Evolutionary conservation across 1,140 invertebrate species (phyloP).

Genomic region (Lordiphosa clarofinis): DNA sequence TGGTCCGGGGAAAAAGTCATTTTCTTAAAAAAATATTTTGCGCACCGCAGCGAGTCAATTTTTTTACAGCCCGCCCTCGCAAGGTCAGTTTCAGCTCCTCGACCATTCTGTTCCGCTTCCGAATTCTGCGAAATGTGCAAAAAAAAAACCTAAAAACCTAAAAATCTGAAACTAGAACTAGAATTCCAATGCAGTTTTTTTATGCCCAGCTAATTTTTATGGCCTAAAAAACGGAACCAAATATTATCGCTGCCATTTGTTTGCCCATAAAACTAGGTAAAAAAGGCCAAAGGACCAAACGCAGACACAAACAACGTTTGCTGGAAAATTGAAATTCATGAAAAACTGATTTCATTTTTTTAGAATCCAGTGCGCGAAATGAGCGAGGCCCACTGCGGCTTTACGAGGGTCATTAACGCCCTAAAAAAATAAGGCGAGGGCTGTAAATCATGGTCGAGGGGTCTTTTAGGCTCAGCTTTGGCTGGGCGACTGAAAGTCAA

Average conservation of each 20-base stretch:
- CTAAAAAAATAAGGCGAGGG: constrained; percentile 71
- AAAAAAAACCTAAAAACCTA: constrained; percentile 47
- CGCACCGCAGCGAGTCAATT: constrained; percentile 72
- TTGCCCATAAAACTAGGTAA: constrained; percentile 54
- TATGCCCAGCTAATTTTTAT: constrained; percentile 70
- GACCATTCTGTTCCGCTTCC: constrained; percentile 48
- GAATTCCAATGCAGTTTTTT: constrained; percentile 78
- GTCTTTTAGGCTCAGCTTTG: constrained; percentile 5
- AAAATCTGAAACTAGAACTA: constrained; percentile 78
- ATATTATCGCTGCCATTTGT: constrained; percentile 54
- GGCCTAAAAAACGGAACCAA: constrained; percentile 74
- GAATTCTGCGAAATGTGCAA: constrained; percentile 58
- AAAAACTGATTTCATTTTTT: constrained; percentile 79
- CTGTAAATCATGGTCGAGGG: constrained; percentile 61
- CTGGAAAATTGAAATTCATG: constrained; percentile 41
- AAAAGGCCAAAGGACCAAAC: not conserved
- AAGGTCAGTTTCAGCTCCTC: constrained; percentile 37
- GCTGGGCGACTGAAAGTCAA: constrained; percentile 53
- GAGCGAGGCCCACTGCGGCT: constrained; percentile 54
- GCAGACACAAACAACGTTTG: constrained; percentile 15
- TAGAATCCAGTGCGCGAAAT: constrained; percentile 77
- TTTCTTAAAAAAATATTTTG: constrained; percentile 62
- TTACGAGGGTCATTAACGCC: constrained; percentile 69
- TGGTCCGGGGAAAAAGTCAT: constrained; percentile 35
- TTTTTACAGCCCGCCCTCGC: constrained; percentile 41